Evolutionary conservation across 1,140 invertebrate genomes (phyloP), one percentile per base, ranked within the genome.

Genomic region (Cheumatopsyche charites): DNA sequence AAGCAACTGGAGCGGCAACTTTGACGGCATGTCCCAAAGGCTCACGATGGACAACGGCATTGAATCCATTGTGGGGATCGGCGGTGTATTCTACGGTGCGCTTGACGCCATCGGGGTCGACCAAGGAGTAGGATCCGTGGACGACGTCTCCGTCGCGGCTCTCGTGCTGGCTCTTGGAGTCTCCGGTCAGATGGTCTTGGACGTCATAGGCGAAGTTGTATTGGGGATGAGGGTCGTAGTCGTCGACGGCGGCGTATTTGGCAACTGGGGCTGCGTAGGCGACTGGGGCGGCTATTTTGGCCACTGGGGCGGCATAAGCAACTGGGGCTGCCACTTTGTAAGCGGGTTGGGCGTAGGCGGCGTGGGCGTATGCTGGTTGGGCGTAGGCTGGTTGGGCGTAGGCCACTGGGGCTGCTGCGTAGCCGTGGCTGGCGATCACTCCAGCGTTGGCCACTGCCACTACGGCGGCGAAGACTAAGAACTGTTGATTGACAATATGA

Each of bases 61-160:
- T 82, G 79, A 84, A 85, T 73, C 84, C 84, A 67, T 84, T 80
- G 62, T 82, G 72, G 1, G 86, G 83, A 78, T 87, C 86, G 19
- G 87, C 87, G 4, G 85, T 86, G 78, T 88, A 87, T 72, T 86
- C 84, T 3, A 87, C 86, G 47, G 82, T 87, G 67, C 86, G 81
- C 70, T 84, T 83, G 73, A 81, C 83, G 47, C 87, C 87, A 77
- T 88, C 86, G 0, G 86, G 81, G 77, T 87, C 86, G 52, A 84
- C 79, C 7, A 87, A 74, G 4, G 82, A 83, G 77, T 86, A 86
- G 58, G 79, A 79, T 68, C 86, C 86, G 74, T 85, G 82, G 12
- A 87, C 86, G 52, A 86, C 80, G 73, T 87, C 86, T 29, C 86
- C 86, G 65, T 84, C 81, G 5, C 86, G 80, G 19, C 79, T 82